Conservation (phyloP, 2,113 vertebrate genomes). For the Lepisosteus osseus region DNA sequence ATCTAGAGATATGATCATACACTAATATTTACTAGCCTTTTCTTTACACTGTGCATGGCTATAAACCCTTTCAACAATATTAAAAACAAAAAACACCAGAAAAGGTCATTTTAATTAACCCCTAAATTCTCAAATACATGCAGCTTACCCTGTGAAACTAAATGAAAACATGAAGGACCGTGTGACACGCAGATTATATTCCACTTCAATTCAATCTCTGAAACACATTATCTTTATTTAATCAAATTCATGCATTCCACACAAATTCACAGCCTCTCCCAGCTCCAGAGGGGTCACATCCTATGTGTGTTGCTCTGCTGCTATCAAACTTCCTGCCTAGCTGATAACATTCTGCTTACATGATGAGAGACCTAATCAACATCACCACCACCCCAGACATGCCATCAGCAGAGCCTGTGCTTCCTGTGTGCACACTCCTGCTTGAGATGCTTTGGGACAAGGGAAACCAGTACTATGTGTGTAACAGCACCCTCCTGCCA, state of each 20-base stretch:
- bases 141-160: not conserved
- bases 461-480: not conserved
- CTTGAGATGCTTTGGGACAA: too few relatives aligned
- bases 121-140: not conserved
- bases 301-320: conserved; percentile 1
- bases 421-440: too few relatives aligned
- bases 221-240: conserved; percentile 10
- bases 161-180: not conserved
- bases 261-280: conserved; percentile 1
- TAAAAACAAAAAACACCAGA: too few relatives aligned
- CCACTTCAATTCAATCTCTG: not conserved
- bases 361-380: conserved; percentile 11
- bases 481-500: too few relatives aligned
- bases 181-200: conserved; percentile 6
- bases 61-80: too few relatives aligned
- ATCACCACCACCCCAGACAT: not conserved
- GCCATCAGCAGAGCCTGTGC: too few relatives aligned
- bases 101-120: not conserved
- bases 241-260: conserved; percentile 6
- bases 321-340: conserved; percentile 20
- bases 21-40: too few relatives aligned
- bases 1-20: too few relatives aligned
- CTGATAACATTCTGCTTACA: conserved; percentile 15
- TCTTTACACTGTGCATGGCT: too few relatives aligned
- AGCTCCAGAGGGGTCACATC: conserved; percentile 9